phyloP scores from a whole-genome alignment of 30 jellyfish, hydroid and myxozoan species.

The Nemopilema nomurai region DNA sequence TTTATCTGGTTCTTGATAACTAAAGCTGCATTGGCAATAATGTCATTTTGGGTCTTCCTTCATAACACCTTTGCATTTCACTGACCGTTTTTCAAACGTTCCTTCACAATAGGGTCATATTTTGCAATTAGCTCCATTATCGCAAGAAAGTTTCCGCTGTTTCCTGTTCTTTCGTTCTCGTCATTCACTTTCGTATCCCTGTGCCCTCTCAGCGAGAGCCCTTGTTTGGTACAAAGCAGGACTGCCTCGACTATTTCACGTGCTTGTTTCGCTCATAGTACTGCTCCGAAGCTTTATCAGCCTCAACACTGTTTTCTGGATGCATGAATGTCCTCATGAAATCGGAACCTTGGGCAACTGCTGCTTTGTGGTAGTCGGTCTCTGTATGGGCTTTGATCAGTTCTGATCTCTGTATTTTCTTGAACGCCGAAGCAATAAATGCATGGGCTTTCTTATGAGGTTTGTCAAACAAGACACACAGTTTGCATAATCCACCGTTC shows the following conservation, averaged over 20 bases:
- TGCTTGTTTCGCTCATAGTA: slow-evolving; percentile 39
- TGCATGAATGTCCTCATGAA: too few relatives aligned
- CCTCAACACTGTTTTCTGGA: too few relatives aligned
- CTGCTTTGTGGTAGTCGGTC: slow-evolving; percentile 47
- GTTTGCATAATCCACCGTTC: slow-evolving; percentile 29
- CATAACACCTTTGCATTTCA: slow-evolving; percentile 61
- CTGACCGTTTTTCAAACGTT: slow-evolving; percentile 53
- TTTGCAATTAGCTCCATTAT: slow-evolving; percentile 54
- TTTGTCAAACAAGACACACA: slow-evolving; percentile 36
- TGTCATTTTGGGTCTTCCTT: slow-evolving; percentile 44
- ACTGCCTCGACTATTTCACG: slow-evolving; percentile 49
- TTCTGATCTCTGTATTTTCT: slow-evolving; percentile 13
- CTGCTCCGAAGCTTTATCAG: slow-evolving; percentile 47
- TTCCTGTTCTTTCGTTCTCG: slow-evolving; percentile 39
- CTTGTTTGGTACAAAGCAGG: slow-evolving; percentile 61
- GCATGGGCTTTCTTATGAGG: slow-evolving; percentile 26
- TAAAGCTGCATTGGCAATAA: slow-evolving; percentile 53
- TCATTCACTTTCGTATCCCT: slow-evolving; percentile 51
- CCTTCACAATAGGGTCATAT: slow-evolving; percentile 44
- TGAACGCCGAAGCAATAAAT: slow-evolving; percentile 27
- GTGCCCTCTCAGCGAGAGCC: slow-evolving; percentile 52
- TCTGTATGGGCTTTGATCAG: slow-evolving; percentile 47
- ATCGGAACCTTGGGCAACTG: slow-evolving; percentile 51
- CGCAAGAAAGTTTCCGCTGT: slow-evolving; percentile 55
- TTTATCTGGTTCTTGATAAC: slow-evolving; percentile 37